Evolutionary conservation across 2,113 vertebrate genomes (phyloP).

Genomic region (Tauraco erythrolophus): DNA sequence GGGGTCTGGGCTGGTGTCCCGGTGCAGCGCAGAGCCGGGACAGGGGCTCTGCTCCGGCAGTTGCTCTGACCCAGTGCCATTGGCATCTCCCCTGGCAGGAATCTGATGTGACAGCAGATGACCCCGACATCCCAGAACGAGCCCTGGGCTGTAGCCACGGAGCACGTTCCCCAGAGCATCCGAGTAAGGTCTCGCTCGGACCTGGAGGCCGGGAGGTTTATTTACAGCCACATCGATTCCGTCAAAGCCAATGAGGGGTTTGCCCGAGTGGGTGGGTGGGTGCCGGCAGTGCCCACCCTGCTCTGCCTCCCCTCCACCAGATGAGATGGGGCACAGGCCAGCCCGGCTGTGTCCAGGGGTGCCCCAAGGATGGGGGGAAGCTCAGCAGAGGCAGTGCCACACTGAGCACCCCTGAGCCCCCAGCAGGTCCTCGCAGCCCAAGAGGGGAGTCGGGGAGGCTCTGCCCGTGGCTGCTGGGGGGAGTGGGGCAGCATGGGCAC

Average conservation of each 20-base stretch:
- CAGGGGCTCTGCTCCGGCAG: background rate
- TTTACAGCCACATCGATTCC: background rate
- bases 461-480: fast-evolving
- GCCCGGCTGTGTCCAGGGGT: fast-evolving
- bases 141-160: background rate
- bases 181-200: background rate
- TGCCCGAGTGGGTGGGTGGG: background rate
- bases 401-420: background rate
- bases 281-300: background rate
- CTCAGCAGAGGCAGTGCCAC: background rate
- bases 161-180: background rate
- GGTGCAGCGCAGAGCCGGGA: background rate
- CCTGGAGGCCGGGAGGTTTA: background rate
- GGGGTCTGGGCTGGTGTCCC: background rate
- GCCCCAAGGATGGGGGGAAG: too few relatives aligned
- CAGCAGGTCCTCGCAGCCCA: background rate
- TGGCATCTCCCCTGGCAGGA: background rate
- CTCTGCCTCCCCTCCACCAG: background rate
- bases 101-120: background rate
- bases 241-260: background rate
- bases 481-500: background rate
- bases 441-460: background rate
- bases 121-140: background rate
- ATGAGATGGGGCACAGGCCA: background rate
- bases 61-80: fast-evolving